Conservation (phyloP, 2,888 invertebrate species). For the Cancer borealis region DNA sequence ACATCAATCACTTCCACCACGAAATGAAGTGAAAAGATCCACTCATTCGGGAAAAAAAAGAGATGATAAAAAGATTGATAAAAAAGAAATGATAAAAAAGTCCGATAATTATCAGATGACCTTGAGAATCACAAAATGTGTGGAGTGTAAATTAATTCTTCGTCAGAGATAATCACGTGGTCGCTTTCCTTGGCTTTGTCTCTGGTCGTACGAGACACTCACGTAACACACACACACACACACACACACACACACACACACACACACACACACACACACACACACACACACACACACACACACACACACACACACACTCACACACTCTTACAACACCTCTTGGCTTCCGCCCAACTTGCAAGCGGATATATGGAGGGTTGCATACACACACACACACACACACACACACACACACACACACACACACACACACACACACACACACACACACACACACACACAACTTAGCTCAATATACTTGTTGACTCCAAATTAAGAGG, state of each 20-base stretch:
- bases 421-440: slow-evolving; percentile 2
- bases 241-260: not conserved
- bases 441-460: not conserved
- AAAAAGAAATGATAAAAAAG: not conserved
- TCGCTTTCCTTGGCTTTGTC: not conserved
- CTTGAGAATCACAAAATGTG: not conserved
- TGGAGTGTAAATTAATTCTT: not conserved
- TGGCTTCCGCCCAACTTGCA: no score
- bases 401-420: slow-evolving; percentile 47
- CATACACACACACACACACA: not conserved
- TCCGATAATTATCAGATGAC: not conserved
- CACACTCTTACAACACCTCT: no score
- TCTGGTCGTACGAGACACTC: not conserved
- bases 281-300: not conserved
- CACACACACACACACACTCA: not conserved
- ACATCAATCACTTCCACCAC: not conserved
- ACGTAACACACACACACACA: not conserved
- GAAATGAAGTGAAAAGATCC: no score
- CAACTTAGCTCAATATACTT: not conserved
- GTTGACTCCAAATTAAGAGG: not conserved
- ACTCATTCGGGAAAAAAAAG: not conserved
- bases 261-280: not conserved
- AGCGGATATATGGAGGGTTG: no score
- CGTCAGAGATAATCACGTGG: not conserved
- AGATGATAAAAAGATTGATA: not conserved